Conservation (phyloP, 1,140 invertebrate species). For the Littorina saxatilis region DNA sequence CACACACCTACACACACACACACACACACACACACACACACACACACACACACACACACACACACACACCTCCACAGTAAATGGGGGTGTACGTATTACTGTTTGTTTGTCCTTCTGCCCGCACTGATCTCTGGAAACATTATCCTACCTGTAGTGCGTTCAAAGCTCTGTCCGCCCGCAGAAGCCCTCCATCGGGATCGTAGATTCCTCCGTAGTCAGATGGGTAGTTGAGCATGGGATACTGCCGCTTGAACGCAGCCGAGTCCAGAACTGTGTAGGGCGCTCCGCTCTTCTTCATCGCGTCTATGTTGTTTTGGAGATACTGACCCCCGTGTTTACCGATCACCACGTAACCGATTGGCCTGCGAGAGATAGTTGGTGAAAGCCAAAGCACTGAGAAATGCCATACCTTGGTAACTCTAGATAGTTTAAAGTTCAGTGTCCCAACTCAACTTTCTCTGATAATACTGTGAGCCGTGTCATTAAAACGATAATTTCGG, state of each 20-base stretch:
- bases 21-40: not conserved
- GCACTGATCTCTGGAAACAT: too few relatives aligned
- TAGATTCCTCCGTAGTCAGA: slow-evolving; percentile 50
- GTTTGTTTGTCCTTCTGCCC: too few relatives aligned
- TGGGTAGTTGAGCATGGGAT: slow-evolving; percentile 59
- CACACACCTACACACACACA: too few relatives aligned
- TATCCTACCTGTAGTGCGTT: slow-evolving; percentile 65
- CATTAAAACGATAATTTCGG: too few relatives aligned
- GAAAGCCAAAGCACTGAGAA: not conserved
- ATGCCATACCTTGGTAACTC: too few relatives aligned
- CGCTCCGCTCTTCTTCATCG: not conserved
- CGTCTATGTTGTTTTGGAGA: not conserved
- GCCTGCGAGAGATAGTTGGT: not conserved
- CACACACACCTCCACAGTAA: not conserved
- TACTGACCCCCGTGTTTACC: not conserved
- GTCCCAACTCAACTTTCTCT: too few relatives aligned
- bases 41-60: not conserved
- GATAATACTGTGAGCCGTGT: too few relatives aligned
- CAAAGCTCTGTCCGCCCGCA: slow-evolving; percentile 69
- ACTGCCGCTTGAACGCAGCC: slow-evolving; percentile 27
- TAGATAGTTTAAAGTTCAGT: too few relatives aligned
- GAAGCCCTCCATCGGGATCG: slow-evolving; percentile 66
- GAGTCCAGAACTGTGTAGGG: not conserved
- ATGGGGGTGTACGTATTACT: too few relatives aligned
- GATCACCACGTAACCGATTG: slow-evolving; percentile 12